Percentiles rank a stretch among this genome's conserved stretches.
These are phyloP conservation scores for Sylvicapra grimmia DNA, from an alignment of 2,113 vertebrate genomes.

Conservation along the genomic window DNA sequence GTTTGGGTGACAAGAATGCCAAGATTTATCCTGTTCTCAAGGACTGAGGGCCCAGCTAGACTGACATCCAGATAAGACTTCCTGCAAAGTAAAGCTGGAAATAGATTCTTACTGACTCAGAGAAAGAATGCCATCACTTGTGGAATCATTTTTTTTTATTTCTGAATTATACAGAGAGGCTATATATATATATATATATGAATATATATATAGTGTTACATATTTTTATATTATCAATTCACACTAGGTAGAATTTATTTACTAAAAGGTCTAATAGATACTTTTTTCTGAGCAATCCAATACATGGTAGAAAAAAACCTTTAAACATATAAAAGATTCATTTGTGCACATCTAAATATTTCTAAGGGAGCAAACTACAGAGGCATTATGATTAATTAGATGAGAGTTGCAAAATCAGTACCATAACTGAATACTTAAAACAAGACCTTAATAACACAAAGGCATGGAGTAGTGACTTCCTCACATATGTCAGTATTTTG, in stretches of 20 bases:
- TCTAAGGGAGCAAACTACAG: constrained; percentile 69
- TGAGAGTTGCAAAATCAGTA: constrained; percentile 26
- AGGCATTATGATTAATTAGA: constrained; percentile 56
- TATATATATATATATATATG: constrained; percentile 45
- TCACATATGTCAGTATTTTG: not conserved
- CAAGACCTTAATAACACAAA: constrained; percentile 48
- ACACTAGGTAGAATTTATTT: constrained; percentile 63
- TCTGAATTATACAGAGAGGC: constrained; percentile 61
- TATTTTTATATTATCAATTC: constrained; percentile 74
- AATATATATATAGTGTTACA: constrained; percentile 68
- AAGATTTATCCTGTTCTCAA: not conserved
- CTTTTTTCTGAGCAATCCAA: constrained; percentile 70
- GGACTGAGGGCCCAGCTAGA: not conserved
- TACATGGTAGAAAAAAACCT: constrained; percentile 72
- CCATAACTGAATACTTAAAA: constrained; percentile 59
- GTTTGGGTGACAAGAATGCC: not conserved
- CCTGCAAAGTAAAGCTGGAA: not conserved
- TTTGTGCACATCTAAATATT: constrained; percentile 70
- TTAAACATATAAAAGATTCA: constrained; percentile 77
- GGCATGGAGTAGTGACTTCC: constrained; percentile 31
- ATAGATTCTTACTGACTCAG: not conserved
- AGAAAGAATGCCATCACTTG: constrained; percentile 1
- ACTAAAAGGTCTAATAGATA: constrained; percentile 62
- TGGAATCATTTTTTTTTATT: constrained; percentile 74
- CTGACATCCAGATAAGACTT: not conserved